Conservation (phyloP, 2,113 vertebrate species). For the Centropus bengalensis region DNA sequence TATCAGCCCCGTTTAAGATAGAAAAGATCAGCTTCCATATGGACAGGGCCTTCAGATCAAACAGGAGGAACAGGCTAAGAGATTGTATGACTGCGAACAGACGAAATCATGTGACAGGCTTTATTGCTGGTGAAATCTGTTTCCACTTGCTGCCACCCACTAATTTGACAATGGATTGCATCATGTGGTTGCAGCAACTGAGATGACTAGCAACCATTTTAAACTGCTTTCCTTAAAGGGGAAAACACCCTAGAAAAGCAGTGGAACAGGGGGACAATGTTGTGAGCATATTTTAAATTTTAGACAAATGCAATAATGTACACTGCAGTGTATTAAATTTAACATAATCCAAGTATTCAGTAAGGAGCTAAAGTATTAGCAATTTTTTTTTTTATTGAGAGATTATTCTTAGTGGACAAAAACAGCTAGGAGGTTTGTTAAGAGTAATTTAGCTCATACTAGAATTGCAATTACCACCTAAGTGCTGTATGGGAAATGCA, state of each 20-base stretch:
- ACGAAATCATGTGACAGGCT: background rate
- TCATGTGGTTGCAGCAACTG: conserved; percentile 42
- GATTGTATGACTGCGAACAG: background rate
- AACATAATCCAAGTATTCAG: background rate
- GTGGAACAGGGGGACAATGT: background rate
- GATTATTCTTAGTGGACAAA: conserved; percentile 16
- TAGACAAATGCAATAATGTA: background rate
- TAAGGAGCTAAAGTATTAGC: background rate
- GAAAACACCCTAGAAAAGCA: conserved; percentile 17
- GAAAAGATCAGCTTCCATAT: conserved; percentile 3
- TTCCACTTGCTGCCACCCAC: conserved; percentile 66
- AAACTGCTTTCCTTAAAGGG: conserved; percentile 54
- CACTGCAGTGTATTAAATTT: background rate
- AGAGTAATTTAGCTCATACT: conserved; percentile 34
- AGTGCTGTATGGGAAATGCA: conserved; percentile 15
- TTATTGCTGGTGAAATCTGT: conserved; percentile 68
- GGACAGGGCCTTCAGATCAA: background rate
- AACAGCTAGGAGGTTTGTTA: background rate
- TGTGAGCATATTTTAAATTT: background rate
- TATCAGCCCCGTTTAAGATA: background rate
- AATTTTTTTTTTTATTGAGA: conserved; percentile 31
- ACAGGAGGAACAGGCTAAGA: background rate
- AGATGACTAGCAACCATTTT: conserved; percentile 44
- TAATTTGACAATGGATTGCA: conserved; percentile 50
- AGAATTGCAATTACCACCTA: conserved; percentile 46